A percentile compares a stretch with the other conserved stretches of the same genome.
Conservation (phyloP, 2,113 vertebrate genomes). For the Apodemus speciosus region DNA sequence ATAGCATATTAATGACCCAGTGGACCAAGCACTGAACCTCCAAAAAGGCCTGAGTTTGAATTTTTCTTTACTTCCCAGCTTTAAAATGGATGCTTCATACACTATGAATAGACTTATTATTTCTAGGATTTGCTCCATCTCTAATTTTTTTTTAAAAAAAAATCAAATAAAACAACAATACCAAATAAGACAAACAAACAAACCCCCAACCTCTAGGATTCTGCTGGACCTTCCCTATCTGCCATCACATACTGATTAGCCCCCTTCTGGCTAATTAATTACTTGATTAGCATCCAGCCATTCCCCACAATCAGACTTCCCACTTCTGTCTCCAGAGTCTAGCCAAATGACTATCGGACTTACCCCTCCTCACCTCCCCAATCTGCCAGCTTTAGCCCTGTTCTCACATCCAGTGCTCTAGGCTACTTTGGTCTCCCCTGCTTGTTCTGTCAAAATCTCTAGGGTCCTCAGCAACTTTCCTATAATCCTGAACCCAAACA, state of each 20-base stretch:
- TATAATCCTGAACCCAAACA: background rate
- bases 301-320: background rate
- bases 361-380: background rate
- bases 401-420: background rate
- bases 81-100: constrained; percentile 43
- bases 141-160: constrained; percentile 59
- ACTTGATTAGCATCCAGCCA: background rate
- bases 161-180: constrained; percentile 50
- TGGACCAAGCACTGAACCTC: constrained; percentile 59
- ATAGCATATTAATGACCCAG: constrained; percentile 59
- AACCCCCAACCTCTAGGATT: background rate
- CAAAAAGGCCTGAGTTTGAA: constrained; percentile 64
- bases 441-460: background rate
- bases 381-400: background rate
- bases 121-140: constrained; percentile 51
- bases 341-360: background rate
- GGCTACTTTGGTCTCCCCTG: too few relatives aligned
- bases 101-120: constrained; percentile 57
- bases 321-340: background rate
- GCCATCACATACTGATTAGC: background rate
- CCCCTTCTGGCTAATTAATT: too few relatives aligned
- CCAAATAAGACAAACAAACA: background rate
- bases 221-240: background rate
- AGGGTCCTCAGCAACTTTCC: background rate
- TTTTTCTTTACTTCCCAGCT: constrained; percentile 18